Conservation (phyloP, 2,797 vertebrate species). For the Gobio occitaniae region DNA sequence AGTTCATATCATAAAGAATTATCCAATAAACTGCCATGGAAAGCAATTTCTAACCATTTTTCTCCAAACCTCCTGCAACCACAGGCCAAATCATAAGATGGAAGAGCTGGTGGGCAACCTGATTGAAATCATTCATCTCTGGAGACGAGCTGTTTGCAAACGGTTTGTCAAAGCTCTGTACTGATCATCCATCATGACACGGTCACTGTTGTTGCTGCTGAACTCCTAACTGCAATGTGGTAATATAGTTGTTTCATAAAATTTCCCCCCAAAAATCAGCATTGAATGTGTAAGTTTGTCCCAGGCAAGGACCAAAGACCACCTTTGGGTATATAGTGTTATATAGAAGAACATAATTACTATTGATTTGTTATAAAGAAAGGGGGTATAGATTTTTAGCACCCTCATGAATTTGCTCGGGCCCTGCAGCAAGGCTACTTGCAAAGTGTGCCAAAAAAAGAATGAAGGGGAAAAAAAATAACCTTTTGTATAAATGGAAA, state of each 20-base stretch:
- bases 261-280: background rate
- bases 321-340: conserved; percentile 50
- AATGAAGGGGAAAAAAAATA: conserved; percentile 34
- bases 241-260: background rate
- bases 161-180: conserved; percentile 21
- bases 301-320: background rate
- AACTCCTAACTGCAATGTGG: background rate
- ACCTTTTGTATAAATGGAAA: conserved; percentile 32
- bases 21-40: conserved; percentile 34
- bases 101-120: conserved; percentile 3
- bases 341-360: conserved; percentile 67
- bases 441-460: conserved; percentile 30
- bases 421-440: background rate
- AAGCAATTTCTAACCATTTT: conserved; percentile 26
- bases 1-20: conserved; percentile 46
- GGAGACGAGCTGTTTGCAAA: conserved; percentile 21
- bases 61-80: conserved; percentile 11
- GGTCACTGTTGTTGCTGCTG: background rate
- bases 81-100: conserved; percentile 26
- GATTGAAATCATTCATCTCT: conserved; percentile 36
- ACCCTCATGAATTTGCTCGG: background rate
- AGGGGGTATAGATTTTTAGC: background rate
- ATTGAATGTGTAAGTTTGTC: background rate
- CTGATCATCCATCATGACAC: conserved; percentile 25
- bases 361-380: conserved; percentile 27